Base-by-base conservation (phyloP, 2,888 invertebrate genomes). In the Rhaphigaster nebulosa region DNA sequence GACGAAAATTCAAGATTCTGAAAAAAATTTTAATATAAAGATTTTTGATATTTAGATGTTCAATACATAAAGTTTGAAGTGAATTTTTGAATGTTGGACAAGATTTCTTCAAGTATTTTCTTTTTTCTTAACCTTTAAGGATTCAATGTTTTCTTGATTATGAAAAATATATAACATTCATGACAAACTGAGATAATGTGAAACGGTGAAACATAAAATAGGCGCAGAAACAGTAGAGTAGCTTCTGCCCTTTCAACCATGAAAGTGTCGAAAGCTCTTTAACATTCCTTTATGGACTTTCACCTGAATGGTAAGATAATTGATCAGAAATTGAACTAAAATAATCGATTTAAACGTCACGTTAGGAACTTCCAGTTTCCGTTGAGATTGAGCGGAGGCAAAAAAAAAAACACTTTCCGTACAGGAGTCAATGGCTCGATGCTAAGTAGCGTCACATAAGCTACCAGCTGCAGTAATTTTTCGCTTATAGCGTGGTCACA, bases 231-330 rank as follows among this genome's bases (percentile, higher is more conserved):
- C n/a, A 10, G 60, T 60, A 60, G n/a, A 8, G 26, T 12, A 60
- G 60, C 60, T 60, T n/a, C n/a, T n/a, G 60, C n/a, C 60, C n/a
- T 60, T n/a, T 60, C n/a, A 60, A n/a, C 60, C 60, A n/a, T 60
- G 60, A n/a, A 60, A n/a, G 60, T 60, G 60, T 60, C 60, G 60
- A 60, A 60, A 60, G 60, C 26, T 60, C 60, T 60, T 60, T 60
- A n/a, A 8, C n/a, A 60, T 60, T 60, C 60, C 60, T n/a, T 56
- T 60, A 60, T 60, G n/a, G 60, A 60, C 60, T 60, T 60, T 60
- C 60, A 60, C 60, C 60, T n/a, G 26, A 26, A n/a, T n/a, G 60
- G 23, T n/a, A 60, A 60, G 26, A 60, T 60, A n/a, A 60, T 60
- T n/a, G n/a, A 12, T n/a, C n/a, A 0, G 8, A 26, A n/a, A 12